Evolutionary conservation across 2,888 invertebrate genomes (phyloP).

Genomic region (Odontocolon sp.): DNA sequence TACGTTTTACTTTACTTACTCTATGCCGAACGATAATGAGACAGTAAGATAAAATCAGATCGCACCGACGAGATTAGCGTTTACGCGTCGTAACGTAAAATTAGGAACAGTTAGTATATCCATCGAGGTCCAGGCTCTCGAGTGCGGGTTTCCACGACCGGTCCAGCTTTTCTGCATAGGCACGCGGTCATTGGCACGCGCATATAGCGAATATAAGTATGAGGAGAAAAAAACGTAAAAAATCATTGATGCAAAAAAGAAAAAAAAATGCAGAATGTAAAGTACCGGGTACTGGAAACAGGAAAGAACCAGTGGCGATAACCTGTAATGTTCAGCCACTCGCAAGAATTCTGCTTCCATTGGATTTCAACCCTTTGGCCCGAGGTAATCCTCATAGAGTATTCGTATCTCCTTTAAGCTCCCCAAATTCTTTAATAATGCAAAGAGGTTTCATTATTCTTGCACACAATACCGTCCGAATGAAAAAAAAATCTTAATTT

Average conservation of each 20-base stretch:
- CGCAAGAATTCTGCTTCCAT: slow-evolving; percentile 19
- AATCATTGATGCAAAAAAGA: background rate
- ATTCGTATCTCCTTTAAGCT: background rate
- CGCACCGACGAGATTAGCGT: slow-evolving; percentile 45
- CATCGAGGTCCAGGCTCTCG: slow-evolving; percentile 13
- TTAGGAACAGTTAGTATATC: slow-evolving; percentile 58
- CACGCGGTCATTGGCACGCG: slow-evolving; percentile 54
- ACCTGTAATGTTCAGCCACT: slow-evolving; percentile 16
- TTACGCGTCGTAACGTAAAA: slow-evolving; percentile 55
- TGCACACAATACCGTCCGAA: no score
- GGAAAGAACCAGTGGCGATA: slow-evolving; percentile 21
- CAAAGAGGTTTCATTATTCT: slow-evolving; percentile 18
- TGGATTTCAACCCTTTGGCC: no score
- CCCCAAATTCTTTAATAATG: background rate
- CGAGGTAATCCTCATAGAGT: no score
- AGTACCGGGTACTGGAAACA: slow-evolving; percentile 19
- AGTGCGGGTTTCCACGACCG: slow-evolving; percentile 27
- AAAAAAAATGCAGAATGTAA: slow-evolving; percentile 38
- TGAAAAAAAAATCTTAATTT: no score
- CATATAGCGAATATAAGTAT: slow-evolving; percentile 31
- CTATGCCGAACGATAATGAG: slow-evolving; percentile 42
- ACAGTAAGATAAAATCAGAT: slow-evolving; percentile 56
- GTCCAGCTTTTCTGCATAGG: slow-evolving; percentile 25
- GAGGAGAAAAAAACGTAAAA: slow-evolving; percentile 1
- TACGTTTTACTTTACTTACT: slow-evolving; percentile 27